Base-by-base conservation (phyloP, 2,888 invertebrate species). In the Dermolepida albohirtum region DNA sequence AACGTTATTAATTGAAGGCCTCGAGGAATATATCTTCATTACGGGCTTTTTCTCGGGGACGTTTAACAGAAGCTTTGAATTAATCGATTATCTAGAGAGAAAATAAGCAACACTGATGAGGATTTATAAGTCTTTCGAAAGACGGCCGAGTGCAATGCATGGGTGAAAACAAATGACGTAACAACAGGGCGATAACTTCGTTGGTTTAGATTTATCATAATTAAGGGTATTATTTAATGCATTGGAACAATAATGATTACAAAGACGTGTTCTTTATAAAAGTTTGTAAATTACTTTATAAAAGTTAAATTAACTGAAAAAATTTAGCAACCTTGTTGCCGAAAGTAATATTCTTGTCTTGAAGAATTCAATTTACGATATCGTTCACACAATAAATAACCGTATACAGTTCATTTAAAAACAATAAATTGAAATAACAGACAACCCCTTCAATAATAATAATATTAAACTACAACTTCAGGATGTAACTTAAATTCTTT, bases 51-150 rank as follows among this genome's bases (percentile, higher is more conserved):
- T 59, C 44, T 47, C 44, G 34, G 8, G 12, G 44, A 44, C 59
- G 44, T 44, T 34, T 44, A 59, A 34, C 44, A 29, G 14, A 44
- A 14, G 14, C 59, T 44, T 34, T 47, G 14, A 44, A 59, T 59
- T 44, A 44, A 59, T 47, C 59, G 29, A 34, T 44, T 29, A 44
- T 12, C 27, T 10, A 43, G 29, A 27, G 44, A 34, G 59, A 47
- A 59, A 59, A 34, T 59, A 59, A 59, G 40, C 27, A 27, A 40
- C 16, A 16, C 54, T 17, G 40, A 54, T 54, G 54, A 54, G 54
- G 39, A 54, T 54, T 54, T 54, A 54, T 54, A 44, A 59, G 47
- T n/a, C 44, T 47, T 47, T 47, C 34, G 29, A 34, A 44, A 41
- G 43, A n/a, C 8, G 7, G 22, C 7, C 22, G 41, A 22, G 8